Evolutionary conservation across 2,797 vertebrate genomes (phyloP), one percentile per base, ranked within the genome.

Genomic region (Otolemur crassicaudatus): DNA sequence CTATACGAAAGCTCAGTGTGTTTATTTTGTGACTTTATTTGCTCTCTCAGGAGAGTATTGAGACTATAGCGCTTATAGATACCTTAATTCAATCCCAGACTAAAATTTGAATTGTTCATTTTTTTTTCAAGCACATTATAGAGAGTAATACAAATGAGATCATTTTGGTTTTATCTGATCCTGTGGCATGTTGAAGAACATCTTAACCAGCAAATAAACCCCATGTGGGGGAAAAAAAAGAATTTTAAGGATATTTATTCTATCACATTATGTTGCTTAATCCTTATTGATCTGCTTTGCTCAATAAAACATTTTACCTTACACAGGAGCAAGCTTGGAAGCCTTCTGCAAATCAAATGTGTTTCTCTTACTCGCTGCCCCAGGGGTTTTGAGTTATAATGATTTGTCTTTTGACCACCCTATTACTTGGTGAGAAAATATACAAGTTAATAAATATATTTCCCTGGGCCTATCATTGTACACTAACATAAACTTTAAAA

Each of bases 241-340:
- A 89, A 76, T 77, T 92, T 76, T 67, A 75, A 84, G 53, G 58
- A 40, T 58, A 85, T 34, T 7, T 73, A 58, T 92, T 77, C 61
- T 75, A 46, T 75, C 67, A 87, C 83, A 7, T 92, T 94, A 73
- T 46, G 46, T 91, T 91, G 90, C 93, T 80, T 87, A 63, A 91
- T 91, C 46, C 70, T 95, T 90, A 89, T 87, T 75, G 82, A 97
- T 95, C 86, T 88, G 49, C 16, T 83, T 86, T 85, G 61, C 65
- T 93, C 80, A 25, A 31, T 89, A 87, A 93, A 94, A 81, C 49
- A 96, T 87, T 96, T 97, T 91, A 70, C 79, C 77, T 56, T 65
- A 90, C 56, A 53, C 29, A 96, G 49, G 94, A 79, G 67, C 75
- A 76, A 94, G 46, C 16, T 65, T 73, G 84, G 89, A 96, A 53